Evolutionary conservation across 1,140 invertebrate genomes (phyloP).

Genomic region (Palaemon carinicauda): DNA sequence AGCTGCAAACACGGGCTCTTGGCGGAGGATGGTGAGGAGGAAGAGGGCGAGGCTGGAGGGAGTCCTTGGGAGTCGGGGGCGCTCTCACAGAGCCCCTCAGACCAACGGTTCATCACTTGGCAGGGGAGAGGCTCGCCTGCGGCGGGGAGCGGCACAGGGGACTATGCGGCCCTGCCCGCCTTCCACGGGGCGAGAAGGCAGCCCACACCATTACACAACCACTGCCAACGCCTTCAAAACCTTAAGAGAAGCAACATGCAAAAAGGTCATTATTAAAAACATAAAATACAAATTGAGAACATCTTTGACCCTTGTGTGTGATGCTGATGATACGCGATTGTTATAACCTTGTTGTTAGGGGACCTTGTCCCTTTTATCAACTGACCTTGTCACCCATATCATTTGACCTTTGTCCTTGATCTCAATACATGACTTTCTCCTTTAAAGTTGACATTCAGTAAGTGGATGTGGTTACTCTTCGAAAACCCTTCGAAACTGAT

Average conservation of each 20-base stretch:
- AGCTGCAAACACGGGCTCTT: not conserved
- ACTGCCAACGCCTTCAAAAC: not conserved
- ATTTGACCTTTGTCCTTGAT: no score
- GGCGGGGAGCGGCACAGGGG: slow-evolving; percentile 40
- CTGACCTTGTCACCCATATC: no score
- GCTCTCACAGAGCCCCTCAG: slow-evolving; percentile 43
- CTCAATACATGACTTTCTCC: no score
- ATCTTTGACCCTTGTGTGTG: no score
- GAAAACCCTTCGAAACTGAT: no score
- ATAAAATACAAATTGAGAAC: no score
- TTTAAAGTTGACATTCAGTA: no score
- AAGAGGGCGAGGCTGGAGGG: slow-evolving; percentile 9
- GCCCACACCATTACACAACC: slow-evolving; percentile 43
- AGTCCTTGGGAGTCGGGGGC: slow-evolving; percentile 9
- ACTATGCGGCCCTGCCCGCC: slow-evolving; percentile 28
- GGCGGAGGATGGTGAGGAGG: not conserved
- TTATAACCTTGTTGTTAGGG: no score
- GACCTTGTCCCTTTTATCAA: no score
- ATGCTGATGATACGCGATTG: no score
- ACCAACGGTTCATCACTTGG: slow-evolving; percentile 48
- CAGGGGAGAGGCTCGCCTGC: not conserved
- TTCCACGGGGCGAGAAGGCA: slow-evolving; percentile 18
- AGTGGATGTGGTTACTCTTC: no score
- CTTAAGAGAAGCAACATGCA: not conserved
- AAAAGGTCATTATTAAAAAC: not conserved